Evolutionary conservation across 2,888 invertebrate species (phyloP).

Genomic region (Caenorhabditis parvicauda): DNA sequence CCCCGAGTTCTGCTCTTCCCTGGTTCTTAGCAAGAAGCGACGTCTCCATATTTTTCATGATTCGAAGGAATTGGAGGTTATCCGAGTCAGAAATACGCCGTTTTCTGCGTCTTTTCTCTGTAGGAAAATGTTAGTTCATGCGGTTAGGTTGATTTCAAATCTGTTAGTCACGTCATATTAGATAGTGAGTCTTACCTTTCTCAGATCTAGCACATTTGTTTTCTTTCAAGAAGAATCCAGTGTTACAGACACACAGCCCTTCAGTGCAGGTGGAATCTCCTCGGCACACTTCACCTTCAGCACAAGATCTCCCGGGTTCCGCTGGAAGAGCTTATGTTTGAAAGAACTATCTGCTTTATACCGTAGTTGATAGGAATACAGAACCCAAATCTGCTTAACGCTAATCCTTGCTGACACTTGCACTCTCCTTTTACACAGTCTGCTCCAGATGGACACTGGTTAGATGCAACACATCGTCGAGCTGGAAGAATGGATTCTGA

Average conservation of each 20-base stretch:
- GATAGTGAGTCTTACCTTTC: constrained; percentile 17
- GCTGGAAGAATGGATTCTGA: constrained; percentile 17
- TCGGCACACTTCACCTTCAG: constrained; percentile 42
- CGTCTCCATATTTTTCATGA: neutral
- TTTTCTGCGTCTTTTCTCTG: neutral
- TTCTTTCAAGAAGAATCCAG: constrained; percentile 29
- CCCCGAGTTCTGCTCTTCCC: neutral
- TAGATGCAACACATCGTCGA: constrained; percentile 40
- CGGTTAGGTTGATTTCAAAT: constrained; percentile 11
- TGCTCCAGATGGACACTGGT: constrained; percentile 53
- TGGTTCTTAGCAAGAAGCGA: neutral
- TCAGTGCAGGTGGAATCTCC: constrained; percentile 44
- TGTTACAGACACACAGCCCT: constrained; percentile 43
- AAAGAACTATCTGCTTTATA: constrained; percentile 1
- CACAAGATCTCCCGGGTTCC: constrained; percentile 46
- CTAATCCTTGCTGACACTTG: constrained; percentile 42
- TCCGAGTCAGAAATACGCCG: no score
- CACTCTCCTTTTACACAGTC: constrained; percentile 48
- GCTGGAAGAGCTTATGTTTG: constrained; percentile 30
- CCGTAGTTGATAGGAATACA: constrained; percentile 47
- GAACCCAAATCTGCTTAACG: constrained; percentile 42
- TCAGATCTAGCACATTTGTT: constrained; percentile 33
- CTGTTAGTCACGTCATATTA: constrained; percentile 2
- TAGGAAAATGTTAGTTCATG: constrained; percentile 9
- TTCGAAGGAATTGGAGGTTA: no score